Conservation (phyloP, 1,140 invertebrate species). For the Bombus waltoni region DNA sequence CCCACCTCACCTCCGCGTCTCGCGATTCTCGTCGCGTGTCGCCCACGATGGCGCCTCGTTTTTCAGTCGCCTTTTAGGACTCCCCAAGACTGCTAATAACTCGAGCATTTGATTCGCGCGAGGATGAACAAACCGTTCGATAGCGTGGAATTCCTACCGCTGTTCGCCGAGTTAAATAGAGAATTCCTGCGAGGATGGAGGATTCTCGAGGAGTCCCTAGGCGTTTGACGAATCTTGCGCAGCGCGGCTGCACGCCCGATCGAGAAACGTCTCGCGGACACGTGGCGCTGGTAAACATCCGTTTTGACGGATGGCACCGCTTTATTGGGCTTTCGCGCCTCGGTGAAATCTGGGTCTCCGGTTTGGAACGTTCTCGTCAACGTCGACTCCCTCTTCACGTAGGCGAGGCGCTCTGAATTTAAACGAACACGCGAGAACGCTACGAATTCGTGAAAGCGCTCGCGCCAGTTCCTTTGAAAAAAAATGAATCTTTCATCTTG, state of each 20-base stretch:
- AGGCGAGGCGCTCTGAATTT: not conserved
- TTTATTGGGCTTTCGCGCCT: slow-evolving; percentile 24
- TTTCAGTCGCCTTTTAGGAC: not conserved
- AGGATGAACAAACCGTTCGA: not conserved
- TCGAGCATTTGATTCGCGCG: not conserved
- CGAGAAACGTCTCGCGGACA: slow-evolving; percentile 8
- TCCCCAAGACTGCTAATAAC: not conserved
- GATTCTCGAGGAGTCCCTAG: not conserved
- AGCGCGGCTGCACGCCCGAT: not conserved
- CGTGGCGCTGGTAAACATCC: slow-evolving; percentile 29
- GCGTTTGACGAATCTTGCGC: not conserved
- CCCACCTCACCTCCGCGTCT: not conserved
- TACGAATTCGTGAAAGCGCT: too few relatives aligned
- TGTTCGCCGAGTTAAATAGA: too few relatives aligned
- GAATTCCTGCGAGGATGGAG: slow-evolving; percentile 17
- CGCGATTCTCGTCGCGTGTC: too few relatives aligned
- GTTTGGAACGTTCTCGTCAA: not conserved
- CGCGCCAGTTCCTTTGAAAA: too few relatives aligned
- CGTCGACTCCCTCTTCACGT: not conserved
- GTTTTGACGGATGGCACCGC: slow-evolving; percentile 32
- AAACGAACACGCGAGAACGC: not conserved
- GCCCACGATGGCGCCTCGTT: not conserved
- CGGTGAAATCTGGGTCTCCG: slow-evolving; percentile 19
- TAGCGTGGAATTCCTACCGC: slow-evolving; percentile 15
- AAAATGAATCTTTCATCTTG: not conserved